These are phyloP conservation scores for Lydus trimaculatus DNA, from an alignment of 2,888 invertebrate genomes.

Conservation along the genomic window DNA sequence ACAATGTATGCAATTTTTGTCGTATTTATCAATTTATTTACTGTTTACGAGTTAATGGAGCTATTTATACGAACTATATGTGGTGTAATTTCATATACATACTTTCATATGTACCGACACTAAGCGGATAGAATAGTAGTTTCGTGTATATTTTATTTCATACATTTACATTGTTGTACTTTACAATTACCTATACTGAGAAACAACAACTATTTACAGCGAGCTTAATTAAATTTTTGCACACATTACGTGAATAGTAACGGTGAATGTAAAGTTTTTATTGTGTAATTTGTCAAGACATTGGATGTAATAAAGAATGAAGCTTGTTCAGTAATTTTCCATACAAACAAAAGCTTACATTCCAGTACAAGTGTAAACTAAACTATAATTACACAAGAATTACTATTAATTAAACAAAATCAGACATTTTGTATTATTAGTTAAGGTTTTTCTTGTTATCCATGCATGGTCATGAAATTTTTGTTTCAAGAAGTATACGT, in stretches of 20 bases:
- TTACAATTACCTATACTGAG: background rate
- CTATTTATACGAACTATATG: no score
- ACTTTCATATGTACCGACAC: no score
- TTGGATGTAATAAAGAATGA: background rate
- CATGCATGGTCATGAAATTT: background rate
- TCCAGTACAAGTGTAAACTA: background rate
- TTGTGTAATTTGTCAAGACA: background rate
- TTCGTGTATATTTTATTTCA: background rate
- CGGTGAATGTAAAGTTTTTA: background rate
- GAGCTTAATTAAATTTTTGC: conserved; percentile 1
- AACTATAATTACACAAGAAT: background rate
- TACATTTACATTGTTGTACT: background rate
- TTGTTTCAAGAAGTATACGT: background rate
- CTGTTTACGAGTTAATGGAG: no score
- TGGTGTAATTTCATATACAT: no score
- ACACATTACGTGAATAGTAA: background rate
- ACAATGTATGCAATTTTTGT: no score
- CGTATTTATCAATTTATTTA: no score
- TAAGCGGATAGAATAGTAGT: background rate
- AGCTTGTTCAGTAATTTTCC: background rate
- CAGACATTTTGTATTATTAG: no score
- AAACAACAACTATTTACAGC: conserved; percentile 2
- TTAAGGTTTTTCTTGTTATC: no score
- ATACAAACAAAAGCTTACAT: background rate
- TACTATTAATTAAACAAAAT: no score